Evolutionary conservation across 2,888 invertebrate species (phyloP).

Genomic region (Cylloceria caligata): DNA sequence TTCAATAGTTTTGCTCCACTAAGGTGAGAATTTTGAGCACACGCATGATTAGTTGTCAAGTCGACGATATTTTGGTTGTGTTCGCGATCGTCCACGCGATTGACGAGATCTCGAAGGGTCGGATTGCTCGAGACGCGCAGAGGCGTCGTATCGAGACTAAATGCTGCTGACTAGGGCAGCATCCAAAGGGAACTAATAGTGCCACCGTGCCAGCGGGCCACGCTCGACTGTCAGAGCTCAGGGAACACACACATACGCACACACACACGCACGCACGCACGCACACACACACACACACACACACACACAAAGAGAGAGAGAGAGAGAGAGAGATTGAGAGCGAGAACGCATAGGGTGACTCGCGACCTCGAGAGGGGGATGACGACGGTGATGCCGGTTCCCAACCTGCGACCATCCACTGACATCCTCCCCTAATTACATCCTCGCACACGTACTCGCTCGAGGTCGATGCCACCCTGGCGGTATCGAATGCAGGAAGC

Average conservation of each 20-base stretch:
- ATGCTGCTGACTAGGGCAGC: conserved; percentile 77
- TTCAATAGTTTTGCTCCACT: conserved; percentile 27
- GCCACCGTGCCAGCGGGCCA: conserved; percentile 71
- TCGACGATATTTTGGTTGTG: not conserved
- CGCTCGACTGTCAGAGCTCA: conserved; percentile 75
- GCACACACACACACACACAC: conserved; percentile 61
- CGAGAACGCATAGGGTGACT: conserved; percentile 36
- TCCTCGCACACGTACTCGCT: not conserved
- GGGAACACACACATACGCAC: conserved; percentile 55
- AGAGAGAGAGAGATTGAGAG: not conserved
- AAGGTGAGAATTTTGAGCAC: conserved; percentile 31
- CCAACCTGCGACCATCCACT: conserved; percentile 65
- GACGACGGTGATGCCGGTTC: conserved; percentile 69
- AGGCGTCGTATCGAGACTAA: conserved; percentile 74
- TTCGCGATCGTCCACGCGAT: conserved; percentile 67
- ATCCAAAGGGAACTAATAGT: conserved; percentile 81
- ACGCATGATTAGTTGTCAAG: conserved; percentile 2
- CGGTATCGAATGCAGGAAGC: not conserved
- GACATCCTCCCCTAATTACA: conserved; percentile 72
- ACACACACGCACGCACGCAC: not conserved
- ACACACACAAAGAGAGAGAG: not conserved
- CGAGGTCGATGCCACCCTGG: not conserved
- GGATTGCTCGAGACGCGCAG: conserved; percentile 35
- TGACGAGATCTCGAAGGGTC: conserved; percentile 62
- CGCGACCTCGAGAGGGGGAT: conserved; percentile 72